These are phyloP conservation scores for Plagodis pulveraria DNA, from an alignment of 2,888 invertebrate species.

Conservation along the genomic window DNA sequence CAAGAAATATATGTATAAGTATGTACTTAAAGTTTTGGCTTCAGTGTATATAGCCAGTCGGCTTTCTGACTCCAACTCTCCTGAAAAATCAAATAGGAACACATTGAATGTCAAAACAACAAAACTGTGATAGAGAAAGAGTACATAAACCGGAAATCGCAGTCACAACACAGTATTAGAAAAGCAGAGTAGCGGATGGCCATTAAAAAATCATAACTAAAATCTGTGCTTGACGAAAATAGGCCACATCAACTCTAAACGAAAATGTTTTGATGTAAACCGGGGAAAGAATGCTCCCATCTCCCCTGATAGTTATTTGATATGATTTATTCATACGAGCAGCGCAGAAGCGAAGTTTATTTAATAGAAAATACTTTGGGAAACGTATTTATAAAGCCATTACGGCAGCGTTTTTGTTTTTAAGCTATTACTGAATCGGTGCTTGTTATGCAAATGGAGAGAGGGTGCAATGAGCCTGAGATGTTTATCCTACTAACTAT, in stretches of 20 bases:
- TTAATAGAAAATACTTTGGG: slow-evolving; percentile 80
- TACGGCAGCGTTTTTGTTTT: slow-evolving; percentile 66
- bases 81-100: too few species aligned
- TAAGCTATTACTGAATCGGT: slow-evolving; percentile 69
- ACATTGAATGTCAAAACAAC: too few species aligned
- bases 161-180: slow-evolving; percentile 15
- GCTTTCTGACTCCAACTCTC: too few species aligned
- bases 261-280: slow-evolving; percentile 69
- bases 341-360: slow-evolving; percentile 73
- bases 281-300: slow-evolving; percentile 66
- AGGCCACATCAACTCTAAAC: slow-evolving; percentile 63
- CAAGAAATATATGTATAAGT: too few species aligned
- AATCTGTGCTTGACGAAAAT: slow-evolving; percentile 58
- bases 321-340: slow-evolving; percentile 89
- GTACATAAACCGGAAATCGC: slow-evolving; percentile 29
- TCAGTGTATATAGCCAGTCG: too few species aligned
- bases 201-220: slow-evolving; percentile 67
- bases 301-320: slow-evolving; percentile 89
- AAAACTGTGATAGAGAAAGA: neutral
- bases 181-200: slow-evolving; percentile 41
- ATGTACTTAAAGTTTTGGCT: too few species aligned
- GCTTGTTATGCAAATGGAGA: slow-evolving; percentile 73
- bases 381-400: slow-evolving; percentile 84
- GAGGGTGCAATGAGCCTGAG: slow-evolving; percentile 48
- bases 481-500: slow-evolving; percentile 62